These are phyloP conservation scores for Archivesica marissinica DNA, from an alignment of 1,140 invertebrate genomes.

Conservation along the genomic window DNA sequence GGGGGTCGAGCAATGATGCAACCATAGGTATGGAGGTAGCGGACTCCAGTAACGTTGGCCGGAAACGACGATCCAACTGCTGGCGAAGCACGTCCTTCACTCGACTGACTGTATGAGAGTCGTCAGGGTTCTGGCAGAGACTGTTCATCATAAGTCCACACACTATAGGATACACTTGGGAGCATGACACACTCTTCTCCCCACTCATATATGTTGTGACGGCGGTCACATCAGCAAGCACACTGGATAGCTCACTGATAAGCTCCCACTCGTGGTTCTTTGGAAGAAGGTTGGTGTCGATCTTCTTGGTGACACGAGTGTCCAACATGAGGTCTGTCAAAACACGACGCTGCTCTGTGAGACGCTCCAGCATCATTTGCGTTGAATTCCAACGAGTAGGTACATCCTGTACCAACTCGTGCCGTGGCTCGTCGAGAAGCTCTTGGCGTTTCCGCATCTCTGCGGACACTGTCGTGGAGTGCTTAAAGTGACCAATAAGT, in stretches of 20 bases:
- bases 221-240: constrained; percentile 16
- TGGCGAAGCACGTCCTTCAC: neutral
- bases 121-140: neutral
- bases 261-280: constrained; percentile 41
- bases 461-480: constrained; percentile 43
- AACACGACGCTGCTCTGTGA: constrained; percentile 65
- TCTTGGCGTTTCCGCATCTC: constrained; percentile 58
- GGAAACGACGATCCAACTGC: constrained; percentile 4
- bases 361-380: constrained; percentile 67
- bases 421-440: constrained; percentile 54
- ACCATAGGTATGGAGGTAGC: neutral
- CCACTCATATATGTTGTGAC: constrained; percentile 37
- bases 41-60: too few species aligned
- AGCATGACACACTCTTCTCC: constrained; percentile 5
- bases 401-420: constrained; percentile 70
- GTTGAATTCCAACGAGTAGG: constrained; percentile 71
- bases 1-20: constrained; percentile 12
- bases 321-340: constrained; percentile 37
- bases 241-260: constrained; percentile 3
- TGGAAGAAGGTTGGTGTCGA: neutral
- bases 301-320: constrained; percentile 31
- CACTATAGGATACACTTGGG: constrained; percentile 34
- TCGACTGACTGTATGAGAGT: neutral
- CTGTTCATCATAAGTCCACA: neutral
- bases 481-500: constrained; percentile 59